These are phyloP conservation scores for Phytoseiulus persimilis DNA, from an alignment of 2,888 invertebrate species.

Conservation along the genomic window DNA sequence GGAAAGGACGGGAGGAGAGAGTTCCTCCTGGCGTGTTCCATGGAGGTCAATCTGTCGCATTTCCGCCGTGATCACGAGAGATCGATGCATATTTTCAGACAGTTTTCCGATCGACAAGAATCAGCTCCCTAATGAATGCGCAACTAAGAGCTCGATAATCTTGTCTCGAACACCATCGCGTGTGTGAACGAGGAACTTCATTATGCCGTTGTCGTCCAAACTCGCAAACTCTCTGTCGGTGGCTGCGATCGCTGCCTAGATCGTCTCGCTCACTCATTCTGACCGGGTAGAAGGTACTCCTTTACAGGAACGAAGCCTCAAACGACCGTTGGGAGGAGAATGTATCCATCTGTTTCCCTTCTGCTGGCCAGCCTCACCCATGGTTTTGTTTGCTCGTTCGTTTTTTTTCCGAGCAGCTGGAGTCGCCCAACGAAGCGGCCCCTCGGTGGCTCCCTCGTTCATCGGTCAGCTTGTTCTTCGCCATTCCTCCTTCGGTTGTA, in stretches of 20 bases:
- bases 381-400: neutral
- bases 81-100: too few relatives aligned
- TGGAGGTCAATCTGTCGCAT: too few relatives aligned
- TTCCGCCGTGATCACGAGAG: too few relatives aligned
- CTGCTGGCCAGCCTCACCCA: neutral
- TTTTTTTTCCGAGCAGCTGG: neutral
- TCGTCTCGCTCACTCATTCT: neutral
- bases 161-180: neutral
- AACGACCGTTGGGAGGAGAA: neutral
- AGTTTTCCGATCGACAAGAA: too few relatives aligned
- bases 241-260: neutral
- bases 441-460: neutral
- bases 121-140: too few relatives aligned
- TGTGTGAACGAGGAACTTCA: neutral
- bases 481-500: neutral
- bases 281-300: neutral
- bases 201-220: neutral
- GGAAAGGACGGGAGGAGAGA: neutral
- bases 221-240: neutral
- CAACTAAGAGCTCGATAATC: too few relatives aligned
- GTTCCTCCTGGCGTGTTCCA: too few relatives aligned
- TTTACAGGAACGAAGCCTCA: too few relatives aligned
- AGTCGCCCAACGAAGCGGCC: neutral
- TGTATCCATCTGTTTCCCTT: neutral
- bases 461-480: neutral